Evolutionary conservation across 2,888 invertebrate species (phyloP).

Genomic region (Drosophila nigricruria): DNA sequence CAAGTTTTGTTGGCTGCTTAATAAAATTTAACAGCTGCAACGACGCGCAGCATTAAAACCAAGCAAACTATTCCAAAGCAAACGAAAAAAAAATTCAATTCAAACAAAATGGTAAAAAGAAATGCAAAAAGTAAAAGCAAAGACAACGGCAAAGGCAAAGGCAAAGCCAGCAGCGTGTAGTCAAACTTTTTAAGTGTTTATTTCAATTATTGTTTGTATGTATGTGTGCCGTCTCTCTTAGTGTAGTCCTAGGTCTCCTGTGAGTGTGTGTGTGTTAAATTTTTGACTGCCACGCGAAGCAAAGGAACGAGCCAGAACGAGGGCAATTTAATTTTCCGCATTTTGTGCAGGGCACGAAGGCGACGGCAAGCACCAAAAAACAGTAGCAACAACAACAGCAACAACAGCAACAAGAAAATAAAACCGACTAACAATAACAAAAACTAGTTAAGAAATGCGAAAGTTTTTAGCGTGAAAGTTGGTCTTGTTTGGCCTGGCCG

Average conservation of each 20-base stretch:
- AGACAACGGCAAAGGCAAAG: conserved; percentile 18
- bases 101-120: conserved; percentile 23
- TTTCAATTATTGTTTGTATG: conserved; percentile 80
- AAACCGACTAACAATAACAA: conserved; percentile 73
- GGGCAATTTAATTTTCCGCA: conserved; percentile 82
- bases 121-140: conserved; percentile 27
- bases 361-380: conserved; percentile 50
- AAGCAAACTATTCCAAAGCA: conserved; percentile 66
- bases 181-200: conserved; percentile 79
- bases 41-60: conserved; percentile 47
- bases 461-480: conserved; percentile 81
- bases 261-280: conserved; percentile 29
- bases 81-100: conserved; percentile 5
- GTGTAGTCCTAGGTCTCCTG: conserved; percentile 15
- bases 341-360: conserved; percentile 57
- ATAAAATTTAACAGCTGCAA: conserved; percentile 73
- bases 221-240: conserved; percentile 23
- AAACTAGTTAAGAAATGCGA: conserved; percentile 82
- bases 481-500: conserved; percentile 37
- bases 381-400: conserved; percentile 20
- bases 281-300: conserved; percentile 30
- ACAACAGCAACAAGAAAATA: conserved; percentile 34
- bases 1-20: conserved; percentile 56
- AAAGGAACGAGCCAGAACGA: conserved; percentile 40
- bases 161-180: conserved; percentile 29